Base-by-base conservation (phyloP, 2,797 vertebrate species). In the Sebastes vulpes region DNA sequence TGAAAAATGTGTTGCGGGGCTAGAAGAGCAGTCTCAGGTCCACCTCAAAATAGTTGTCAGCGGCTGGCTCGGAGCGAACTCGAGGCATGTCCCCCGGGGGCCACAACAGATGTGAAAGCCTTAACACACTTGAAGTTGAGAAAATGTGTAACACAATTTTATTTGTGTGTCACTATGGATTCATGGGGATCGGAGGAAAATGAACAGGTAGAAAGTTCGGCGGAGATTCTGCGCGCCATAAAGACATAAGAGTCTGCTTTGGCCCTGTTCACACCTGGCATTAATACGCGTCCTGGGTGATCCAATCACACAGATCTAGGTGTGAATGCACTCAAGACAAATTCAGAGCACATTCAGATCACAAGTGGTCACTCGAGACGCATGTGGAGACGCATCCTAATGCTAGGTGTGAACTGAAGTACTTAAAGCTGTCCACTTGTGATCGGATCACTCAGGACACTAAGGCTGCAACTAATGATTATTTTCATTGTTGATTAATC, bases 1-100 rank as follows among this genome's bases (percentile, higher is more conserved):
- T 89, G 87, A 86, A 88, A 87, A 91, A 89, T 89, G 85, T 82
- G 82, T 84, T 89, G 91, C 69, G n/a, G 75, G 75, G 82, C 84
- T 77, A 32, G 35, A 88, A 83, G 87, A 83, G 83, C 84, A 68
- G 83, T 77, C 70, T 77, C 71, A 2, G 77, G 90, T 87, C 83
- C 83, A 58, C 75, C 89, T 90, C 72, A 66, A 83, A 89, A 89
- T 79, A 85, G 86, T 77, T 82, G 85, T 79, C 58, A 26, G 70
- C 65, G 77, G 66, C 72, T 57, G 67, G 84, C 81, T 81, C 0
- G 28, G 16, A 78, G 85, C 65, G 29, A 86, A 81, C 82, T 73
- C 26, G 4, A 46, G 82, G 79, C 83, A 46, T 32, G 77, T 87
- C 81, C 79, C 83, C 59, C 0, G 38, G 58, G 79, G 74, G 65